phyloP scores from a whole-genome alignment of 2,797 vertebrate genomes.

The Bradypodion ventrale region DNA sequence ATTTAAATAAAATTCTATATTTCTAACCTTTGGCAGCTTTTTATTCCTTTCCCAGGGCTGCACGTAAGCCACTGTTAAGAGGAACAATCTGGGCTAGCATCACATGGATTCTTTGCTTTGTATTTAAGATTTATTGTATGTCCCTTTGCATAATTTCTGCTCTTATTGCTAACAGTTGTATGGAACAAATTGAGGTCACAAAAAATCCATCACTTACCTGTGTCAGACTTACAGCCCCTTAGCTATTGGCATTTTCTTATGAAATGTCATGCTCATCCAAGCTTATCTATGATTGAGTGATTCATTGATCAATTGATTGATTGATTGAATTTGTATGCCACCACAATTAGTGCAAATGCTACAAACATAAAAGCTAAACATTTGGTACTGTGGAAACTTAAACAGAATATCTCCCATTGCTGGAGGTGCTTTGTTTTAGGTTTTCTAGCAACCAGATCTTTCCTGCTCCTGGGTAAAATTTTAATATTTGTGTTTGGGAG shows the following conservation, averaged over 20 bases:
- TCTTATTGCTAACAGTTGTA: neutral
- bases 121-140: neutral
- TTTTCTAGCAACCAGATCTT: neutral
- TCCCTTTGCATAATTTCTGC: neutral
- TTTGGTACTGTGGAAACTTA: neutral
- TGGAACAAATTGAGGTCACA: neutral
- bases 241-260: no score
- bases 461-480: neutral
- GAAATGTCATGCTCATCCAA: neutral
- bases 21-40: slow-evolving; percentile 65
- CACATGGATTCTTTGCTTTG: no score
- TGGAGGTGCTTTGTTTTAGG: no score
- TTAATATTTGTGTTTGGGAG: neutral
- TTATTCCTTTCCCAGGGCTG: neutral
- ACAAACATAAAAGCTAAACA: neutral
- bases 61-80: neutral
- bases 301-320: no score
- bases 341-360: no score
- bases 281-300: no score
- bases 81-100: neutral
- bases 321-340: no score
- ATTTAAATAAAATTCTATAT: slow-evolving; percentile 81
- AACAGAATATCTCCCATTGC: neutral
- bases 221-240: neutral
- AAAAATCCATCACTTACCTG: neutral